Evolutionary conservation across 2,797 vertebrate genomes (phyloP).

Genomic region (Acanthis flammea): DNA sequence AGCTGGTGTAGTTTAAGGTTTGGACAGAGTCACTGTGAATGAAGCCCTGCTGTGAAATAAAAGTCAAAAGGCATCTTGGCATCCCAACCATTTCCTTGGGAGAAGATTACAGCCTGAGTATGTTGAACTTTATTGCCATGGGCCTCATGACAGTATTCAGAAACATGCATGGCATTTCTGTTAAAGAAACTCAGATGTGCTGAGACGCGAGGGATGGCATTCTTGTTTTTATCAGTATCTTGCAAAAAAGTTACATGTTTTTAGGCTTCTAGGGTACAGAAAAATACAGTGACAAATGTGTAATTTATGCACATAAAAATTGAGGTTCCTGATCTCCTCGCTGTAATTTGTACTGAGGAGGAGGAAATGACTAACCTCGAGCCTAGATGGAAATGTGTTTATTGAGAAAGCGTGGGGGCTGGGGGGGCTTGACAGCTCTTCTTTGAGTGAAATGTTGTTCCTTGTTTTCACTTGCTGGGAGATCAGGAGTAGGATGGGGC

Average conservation of each 20-base stretch:
- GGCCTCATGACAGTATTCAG: conserved; percentile 87
- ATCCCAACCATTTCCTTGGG: conserved; percentile 97
- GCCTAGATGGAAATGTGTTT: neutral
- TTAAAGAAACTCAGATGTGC: conserved; percentile 87
- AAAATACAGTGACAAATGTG: neutral
- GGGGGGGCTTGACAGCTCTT: neutral
- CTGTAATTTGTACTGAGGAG: neutral
- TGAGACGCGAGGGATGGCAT: conserved; percentile 73
- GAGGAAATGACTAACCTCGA: conserved; percentile 8
- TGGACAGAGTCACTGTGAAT: conserved; percentile 83
- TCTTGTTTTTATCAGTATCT: conserved; percentile 71
- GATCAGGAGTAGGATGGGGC: neutral
- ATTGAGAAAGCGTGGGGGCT: neutral
- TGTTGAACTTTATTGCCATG: conserved; percentile 87
- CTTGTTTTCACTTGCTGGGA: neutral
- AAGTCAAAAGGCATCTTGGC: conserved; percentile 88
- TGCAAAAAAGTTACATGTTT: conserved; percentile 1
- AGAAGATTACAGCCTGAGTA: conserved; percentile 88
- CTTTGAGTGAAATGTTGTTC: neutral
- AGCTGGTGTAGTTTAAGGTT: conserved; percentile 85
- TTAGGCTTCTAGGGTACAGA: neutral
- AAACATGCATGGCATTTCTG: conserved; percentile 84
- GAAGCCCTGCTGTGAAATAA: conserved; percentile 87
- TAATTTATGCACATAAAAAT: neutral
- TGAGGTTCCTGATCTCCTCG: neutral